Conservation (phyloP, 2,888 invertebrate genomes). For the Cybosia mesomella region DNA sequence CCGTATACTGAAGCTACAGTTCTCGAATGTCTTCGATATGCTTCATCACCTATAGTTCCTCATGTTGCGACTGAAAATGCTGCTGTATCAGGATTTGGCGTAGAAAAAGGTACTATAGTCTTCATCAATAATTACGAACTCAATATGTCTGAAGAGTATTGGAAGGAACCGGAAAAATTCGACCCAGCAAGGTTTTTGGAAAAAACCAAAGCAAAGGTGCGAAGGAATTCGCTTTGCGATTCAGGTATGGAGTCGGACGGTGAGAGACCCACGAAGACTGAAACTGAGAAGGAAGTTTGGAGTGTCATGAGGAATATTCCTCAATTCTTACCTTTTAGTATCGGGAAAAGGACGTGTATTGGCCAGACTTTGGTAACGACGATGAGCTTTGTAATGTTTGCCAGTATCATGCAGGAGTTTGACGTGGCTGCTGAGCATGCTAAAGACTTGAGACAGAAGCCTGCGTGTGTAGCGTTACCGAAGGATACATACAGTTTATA, state of each 20-base stretch:
- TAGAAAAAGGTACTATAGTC: slow-evolving; percentile 92
- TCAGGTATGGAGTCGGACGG: slow-evolving; percentile 86
- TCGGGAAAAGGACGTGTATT: slow-evolving; percentile 95
- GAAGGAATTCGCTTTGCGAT: slow-evolving; percentile 84
- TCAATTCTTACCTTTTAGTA: slow-evolving; percentile 94
- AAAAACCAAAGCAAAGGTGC: slow-evolving; percentile 64
- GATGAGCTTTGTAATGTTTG: slow-evolving; percentile 91
- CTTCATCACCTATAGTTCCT: slow-evolving; percentile 96
- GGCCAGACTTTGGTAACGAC: slow-evolving; percentile 93
- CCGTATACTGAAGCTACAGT: slow-evolving; percentile 94
- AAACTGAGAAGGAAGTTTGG: slow-evolving; percentile 71
- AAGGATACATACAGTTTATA: slow-evolving; percentile 90
- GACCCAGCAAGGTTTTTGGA: slow-evolving; percentile 92
- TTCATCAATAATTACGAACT: slow-evolving; percentile 95
- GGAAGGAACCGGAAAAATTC: slow-evolving; percentile 91
- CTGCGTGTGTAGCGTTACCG: slow-evolving; percentile 92
- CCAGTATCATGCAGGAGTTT: slow-evolving; percentile 91
- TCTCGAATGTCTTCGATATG: slow-evolving; percentile 92
- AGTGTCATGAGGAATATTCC: slow-evolving; percentile 87
- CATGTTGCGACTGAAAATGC: slow-evolving; percentile 94
- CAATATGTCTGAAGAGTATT: slow-evolving; percentile 91
- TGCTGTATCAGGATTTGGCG: slow-evolving; percentile 89
- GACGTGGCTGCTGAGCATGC: slow-evolving; percentile 87
- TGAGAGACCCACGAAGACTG: slow-evolving; percentile 66
- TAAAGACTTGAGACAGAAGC: slow-evolving; percentile 85